Base-by-base conservation (phyloP, 2,113 vertebrate genomes). In the Vombatus ursinus region DNA sequence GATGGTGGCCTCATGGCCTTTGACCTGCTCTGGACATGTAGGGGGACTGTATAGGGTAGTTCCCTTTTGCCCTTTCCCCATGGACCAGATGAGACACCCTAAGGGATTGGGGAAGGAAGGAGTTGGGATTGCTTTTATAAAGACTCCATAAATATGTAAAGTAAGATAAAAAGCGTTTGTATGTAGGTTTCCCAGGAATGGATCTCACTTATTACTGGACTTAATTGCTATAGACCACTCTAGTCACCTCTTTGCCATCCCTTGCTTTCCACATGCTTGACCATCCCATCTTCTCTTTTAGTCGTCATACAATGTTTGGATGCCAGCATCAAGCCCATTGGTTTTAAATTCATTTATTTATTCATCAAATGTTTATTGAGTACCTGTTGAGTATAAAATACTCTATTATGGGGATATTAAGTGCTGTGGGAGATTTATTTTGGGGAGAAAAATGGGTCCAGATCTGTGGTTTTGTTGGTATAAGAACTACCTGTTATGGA, bases 301-400 rank as follows among this genome's bases (percentile, higher is more conserved):
- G 2, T 37, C 57, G 14, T 68, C 11, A 68, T 37, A 68, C 11
- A 12, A 68, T 68, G 8, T 26, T 57, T 57, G 28, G 26, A 28
- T 57, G 57, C 31, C 57, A 61, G 14, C 31, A 28, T 10, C 11
- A 68, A 68, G 31, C 14, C 2, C 31, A 37, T 37, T 68, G 7
- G 8, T 68, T 50, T 48, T 22, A 91, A 25, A 53, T 91, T 44
- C 8, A 54, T 92, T 91, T 92, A 50, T 92, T 94, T 91, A 96
- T 24, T 96, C 28, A 93, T 8, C 5, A 92, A 37, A 90, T 90
- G 91, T 53, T 94, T 90, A 61, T 0, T 1, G 90, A 90, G 47
- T 12, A 53, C 3, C 51, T 53, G 10, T 49, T 52, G 28, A 54
- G n/a, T 91, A 8, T 19, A 47, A 93, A 92, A n/a, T 12, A 57